phyloP scores from a whole-genome alignment of 2,113 vertebrate species.

The Empidonax alnorum region DNA sequence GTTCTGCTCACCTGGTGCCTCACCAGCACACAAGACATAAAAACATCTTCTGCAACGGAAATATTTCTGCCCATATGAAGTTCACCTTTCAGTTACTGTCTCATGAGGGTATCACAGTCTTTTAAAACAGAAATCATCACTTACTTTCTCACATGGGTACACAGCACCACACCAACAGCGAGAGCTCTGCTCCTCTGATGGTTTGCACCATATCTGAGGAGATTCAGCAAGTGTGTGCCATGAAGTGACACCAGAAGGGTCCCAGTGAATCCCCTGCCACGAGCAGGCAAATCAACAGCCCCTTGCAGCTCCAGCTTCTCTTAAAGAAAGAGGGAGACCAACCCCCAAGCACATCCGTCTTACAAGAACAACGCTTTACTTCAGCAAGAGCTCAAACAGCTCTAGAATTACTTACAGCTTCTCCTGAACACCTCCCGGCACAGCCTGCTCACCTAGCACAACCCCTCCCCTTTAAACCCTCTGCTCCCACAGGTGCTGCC shows the following conservation, averaged over 20 bases:
- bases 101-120: neutral
- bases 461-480: neutral
- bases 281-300: neutral
- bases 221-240: fast-evolving
- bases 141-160: neutral
- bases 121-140: neutral
- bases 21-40: neutral
- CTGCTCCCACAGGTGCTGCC: neutral
- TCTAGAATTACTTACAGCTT: neutral
- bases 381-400: neutral
- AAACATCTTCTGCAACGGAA: neutral
- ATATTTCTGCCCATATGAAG: neutral
- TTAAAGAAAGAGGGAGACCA: neutral
- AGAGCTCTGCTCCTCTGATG: neutral
- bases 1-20: neutral
- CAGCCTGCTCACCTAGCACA: fast-evolving
- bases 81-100: neutral
- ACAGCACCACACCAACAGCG: neutral
- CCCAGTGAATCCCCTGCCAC: neutral
- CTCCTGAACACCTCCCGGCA: no score
- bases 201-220: fast-evolving
- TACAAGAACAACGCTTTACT: neutral
- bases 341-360: neutral
- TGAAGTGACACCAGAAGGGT: neutral
- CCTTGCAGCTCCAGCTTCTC: neutral